Evolutionary conservation across 2,797 vertebrate genomes (phyloP), one percentile per base, ranked within the genome.

Genomic region (Arnoldichthys spilopterus): DNA sequence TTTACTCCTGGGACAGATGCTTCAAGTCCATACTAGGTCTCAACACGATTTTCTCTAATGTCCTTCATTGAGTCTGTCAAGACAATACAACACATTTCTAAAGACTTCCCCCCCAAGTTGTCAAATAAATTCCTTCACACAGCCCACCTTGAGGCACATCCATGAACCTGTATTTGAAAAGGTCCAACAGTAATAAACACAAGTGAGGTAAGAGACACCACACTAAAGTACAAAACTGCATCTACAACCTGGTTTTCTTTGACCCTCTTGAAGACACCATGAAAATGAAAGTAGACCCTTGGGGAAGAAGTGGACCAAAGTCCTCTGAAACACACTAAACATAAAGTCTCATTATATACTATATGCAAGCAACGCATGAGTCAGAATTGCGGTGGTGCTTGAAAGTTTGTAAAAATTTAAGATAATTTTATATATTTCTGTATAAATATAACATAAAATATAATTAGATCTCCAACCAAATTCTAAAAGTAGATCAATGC

Each of bases 21-120:
- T 76, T 30, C 40, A 34, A 58, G 13, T 69, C 6, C 28, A 66
- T 86, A 87, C 84, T 72, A 30, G 86, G 77, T 79, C 88, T 88
- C 6, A 82, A 86, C 87, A 89, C 81, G 13, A 62, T 47, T 58
- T 66, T 32, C 69, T 58, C 53, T 51, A 54, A 68, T 61, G 51
- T 15, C 53, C 47, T 66, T 66, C 40, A 54, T 30, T 26, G 54
- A 51, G n/a, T 68, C 63, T 40, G 63, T 51, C 43, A 74, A 22
- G 66, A 75, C 28, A 20, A 70, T 64, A 53, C 43, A 51, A 51
- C n/a, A 9, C 54, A 28, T 7, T 63, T 47, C 18, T 43, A 22
- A 18, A 49, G 47, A 26, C 30, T 53, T n/a, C 0, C 64, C 22
- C 11, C 13, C 4, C 64, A 68, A 68, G n/a, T 43, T 66, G 66